Percentiles rank a stretch among this genome's conserved stretches.
Evolutionary conservation across 2,888 invertebrate species (phyloP).

Genomic region (Lypha dubia): DNA sequence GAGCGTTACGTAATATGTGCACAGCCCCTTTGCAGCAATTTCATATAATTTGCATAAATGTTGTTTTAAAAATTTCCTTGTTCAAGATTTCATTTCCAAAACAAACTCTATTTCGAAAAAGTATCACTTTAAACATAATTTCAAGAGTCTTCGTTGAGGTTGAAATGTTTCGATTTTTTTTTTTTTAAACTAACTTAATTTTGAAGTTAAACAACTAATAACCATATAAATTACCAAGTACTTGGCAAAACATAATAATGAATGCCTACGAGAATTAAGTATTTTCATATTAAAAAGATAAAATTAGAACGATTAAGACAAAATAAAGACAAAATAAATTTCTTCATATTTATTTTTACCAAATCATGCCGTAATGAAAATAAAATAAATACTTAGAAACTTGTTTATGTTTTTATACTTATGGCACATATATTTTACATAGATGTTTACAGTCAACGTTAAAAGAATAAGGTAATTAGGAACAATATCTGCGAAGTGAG

Average conservation of each 20-base stretch:
- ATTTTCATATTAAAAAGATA: background rate
- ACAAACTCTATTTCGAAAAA: no score
- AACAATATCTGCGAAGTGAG: no score
- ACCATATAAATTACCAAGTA: background rate
- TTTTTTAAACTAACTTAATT: background rate
- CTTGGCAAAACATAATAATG: background rate
- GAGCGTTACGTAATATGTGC: no score
- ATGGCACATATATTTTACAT: no score
- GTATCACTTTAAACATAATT: background rate
- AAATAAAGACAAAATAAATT: background rate
- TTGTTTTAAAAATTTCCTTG: no score
- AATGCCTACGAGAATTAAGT: constrained; percentile 9
- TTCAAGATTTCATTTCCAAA: no score
- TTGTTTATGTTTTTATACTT: constrained; percentile 5
- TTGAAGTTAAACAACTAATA: background rate
- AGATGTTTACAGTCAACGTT: no score
- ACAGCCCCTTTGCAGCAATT: no score
- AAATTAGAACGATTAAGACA: background rate
- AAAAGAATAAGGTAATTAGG: no score
- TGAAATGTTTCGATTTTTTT: background rate
- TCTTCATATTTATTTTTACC: constrained; percentile 5
- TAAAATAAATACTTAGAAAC: background rate
- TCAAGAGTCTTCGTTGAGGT: background rate
- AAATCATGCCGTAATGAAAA: constrained; percentile 6
- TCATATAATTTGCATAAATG: no score